A percentile compares a stretch with the other conserved stretches of the same genome.
Evolutionary conservation across 2,797 vertebrate species (phyloP).

Genomic region (Cirrhinus mrigala): DNA sequence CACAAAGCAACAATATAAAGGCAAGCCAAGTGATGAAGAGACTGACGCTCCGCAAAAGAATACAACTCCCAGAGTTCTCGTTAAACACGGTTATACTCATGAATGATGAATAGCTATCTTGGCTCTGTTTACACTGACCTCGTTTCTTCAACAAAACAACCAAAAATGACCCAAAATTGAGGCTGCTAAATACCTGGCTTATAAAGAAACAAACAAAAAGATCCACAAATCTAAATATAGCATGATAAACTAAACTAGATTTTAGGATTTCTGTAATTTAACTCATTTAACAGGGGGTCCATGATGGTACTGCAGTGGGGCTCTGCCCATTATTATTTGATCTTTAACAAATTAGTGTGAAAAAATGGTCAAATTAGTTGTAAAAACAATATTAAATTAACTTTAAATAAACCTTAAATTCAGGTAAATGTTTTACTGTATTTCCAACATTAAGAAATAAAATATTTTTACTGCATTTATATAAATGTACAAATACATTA

Average conservation of each 20-base stretch:
- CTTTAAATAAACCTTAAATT: not conserved
- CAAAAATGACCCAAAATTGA: not conserved
- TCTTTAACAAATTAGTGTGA: not conserved
- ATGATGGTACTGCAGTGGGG: too few species aligned
- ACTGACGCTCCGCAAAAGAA: conserved; percentile 61
- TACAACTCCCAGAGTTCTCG: conserved; percentile 74
- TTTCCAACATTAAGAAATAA: too few species aligned
- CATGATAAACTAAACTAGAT: not conserved
- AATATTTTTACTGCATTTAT: too few species aligned
- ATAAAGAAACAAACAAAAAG: not conserved
- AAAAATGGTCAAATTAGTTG: not conserved
- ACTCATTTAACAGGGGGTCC: not conserved
- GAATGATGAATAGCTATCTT: conserved; percentile 73
- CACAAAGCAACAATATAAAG: conserved; percentile 66
- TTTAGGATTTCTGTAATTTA: not conserved
- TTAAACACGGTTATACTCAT: conserved; percentile 75
- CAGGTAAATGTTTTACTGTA: not conserved
- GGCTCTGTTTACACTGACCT: conserved; percentile 73
- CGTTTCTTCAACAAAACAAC: conserved; percentile 65
- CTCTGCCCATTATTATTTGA: not conserved
- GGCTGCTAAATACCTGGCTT: not conserved
- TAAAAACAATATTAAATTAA: not conserved
- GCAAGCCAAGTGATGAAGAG: conserved; percentile 50
- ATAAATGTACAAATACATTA: not conserved
- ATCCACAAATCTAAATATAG: not conserved